Conservation (phyloP, 2,113 vertebrate species). For the Orientallactaga bullata region DNA sequence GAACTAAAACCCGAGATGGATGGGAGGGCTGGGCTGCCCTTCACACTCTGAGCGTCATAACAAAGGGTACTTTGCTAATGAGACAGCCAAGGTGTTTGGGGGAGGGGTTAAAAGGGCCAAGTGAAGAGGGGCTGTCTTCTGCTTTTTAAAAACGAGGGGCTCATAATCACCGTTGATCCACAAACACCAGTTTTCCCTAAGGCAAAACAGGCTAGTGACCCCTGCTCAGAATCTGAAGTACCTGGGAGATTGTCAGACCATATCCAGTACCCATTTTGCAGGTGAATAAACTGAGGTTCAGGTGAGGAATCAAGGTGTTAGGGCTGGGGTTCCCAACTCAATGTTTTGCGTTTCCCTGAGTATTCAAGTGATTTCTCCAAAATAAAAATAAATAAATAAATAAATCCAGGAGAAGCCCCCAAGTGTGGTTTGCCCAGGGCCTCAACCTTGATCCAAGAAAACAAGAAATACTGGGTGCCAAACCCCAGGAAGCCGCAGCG, state of each 20-base stretch:
- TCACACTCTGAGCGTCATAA: too few species aligned
- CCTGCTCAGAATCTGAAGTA: not conserved
- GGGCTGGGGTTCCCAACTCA: not conserved
- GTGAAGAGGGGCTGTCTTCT: not conserved
- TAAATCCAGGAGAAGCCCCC: not conserved
- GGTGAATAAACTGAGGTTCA: conserved; percentile 44
- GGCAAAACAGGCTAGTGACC: not conserved
- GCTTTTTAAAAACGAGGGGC: not conserved
- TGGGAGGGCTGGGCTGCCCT: too few species aligned
- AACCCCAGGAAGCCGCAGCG: not conserved
- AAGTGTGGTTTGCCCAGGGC: not conserved
- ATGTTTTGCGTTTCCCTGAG: not conserved
- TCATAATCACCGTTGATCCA: not conserved
- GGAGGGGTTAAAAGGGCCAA: too few species aligned
- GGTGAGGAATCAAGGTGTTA: not conserved
- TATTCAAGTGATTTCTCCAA: not conserved
- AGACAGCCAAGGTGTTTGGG: not conserved
- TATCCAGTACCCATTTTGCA: conserved; percentile 8
- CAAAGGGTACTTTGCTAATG: not conserved
- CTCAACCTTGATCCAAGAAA: not conserved
- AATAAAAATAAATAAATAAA: not conserved
- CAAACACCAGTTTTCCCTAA: not conserved
- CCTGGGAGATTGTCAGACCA: not conserved
- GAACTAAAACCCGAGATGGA: not conserved
- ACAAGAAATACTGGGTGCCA: not conserved